phyloP scores from a whole-genome alignment of 2,113 vertebrate genomes.

The Calidris pygmaea region DNA sequence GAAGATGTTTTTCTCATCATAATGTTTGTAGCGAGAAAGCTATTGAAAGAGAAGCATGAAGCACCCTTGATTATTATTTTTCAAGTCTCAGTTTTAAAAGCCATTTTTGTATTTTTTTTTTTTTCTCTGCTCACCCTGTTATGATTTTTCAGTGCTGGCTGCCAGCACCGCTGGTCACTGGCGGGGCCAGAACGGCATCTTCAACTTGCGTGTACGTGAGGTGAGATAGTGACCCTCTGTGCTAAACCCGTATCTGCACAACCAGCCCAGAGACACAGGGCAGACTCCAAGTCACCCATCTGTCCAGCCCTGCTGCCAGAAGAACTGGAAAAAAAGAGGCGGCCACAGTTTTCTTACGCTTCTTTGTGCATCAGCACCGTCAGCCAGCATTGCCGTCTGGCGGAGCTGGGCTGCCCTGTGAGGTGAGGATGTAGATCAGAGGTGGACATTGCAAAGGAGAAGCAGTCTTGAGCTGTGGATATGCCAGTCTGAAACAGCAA shows the following conservation, averaged over 20 bases:
- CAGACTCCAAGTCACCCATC: neutral
- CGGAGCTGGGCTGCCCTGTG: neutral
- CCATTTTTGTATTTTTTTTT: neutral
- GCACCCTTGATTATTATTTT: neutral
- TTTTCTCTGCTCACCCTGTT: neutral
- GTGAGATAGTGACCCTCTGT: neutral
- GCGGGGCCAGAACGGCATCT: neutral
- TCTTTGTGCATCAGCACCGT: neutral
- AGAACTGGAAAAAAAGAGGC: neutral
- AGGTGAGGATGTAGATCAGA: neutral
- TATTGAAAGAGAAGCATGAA: neutral
- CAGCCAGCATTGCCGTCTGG: neutral
- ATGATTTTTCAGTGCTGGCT: neutral
- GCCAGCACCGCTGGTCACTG: neutral
- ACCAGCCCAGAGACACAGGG: neutral
- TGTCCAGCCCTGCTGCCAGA: neutral
- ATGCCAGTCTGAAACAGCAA: neutral
- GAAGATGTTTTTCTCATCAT: neutral
- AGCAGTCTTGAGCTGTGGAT: neutral
- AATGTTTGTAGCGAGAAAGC: neutral
- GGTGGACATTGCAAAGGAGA: neutral
- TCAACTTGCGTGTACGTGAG: rapidly evolving
- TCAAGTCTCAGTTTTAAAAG: neutral
- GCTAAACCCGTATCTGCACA: neutral
- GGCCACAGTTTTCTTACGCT: neutral